These are phyloP conservation scores for Drosophila mettleri DNA, from an alignment of 2,888 invertebrate species.

Conservation along the genomic window DNA sequence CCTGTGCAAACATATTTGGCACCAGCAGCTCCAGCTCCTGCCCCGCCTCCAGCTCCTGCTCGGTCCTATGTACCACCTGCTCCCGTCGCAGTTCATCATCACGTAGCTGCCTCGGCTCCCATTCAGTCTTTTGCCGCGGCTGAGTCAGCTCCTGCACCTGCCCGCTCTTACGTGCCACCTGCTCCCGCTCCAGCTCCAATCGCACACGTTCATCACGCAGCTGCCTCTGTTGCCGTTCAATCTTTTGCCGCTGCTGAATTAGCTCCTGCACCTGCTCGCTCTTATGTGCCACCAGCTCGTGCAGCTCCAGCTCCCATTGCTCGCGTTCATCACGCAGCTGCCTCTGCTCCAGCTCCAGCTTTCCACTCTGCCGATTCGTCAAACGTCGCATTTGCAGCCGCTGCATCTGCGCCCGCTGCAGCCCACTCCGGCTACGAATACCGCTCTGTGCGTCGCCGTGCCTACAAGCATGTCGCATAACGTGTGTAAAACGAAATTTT, in stretches of 20 bases:
- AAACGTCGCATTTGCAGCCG: constrained; percentile 32
- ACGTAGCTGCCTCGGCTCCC: constrained; percentile 15
- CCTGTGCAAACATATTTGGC: constrained; percentile 61
- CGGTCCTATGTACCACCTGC: constrained; percentile 26
- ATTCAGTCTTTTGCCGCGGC: no score
- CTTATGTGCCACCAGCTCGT: constrained; percentile 40
- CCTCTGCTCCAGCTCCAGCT: constrained; percentile 20
- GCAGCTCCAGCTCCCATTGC: constrained; percentile 3
- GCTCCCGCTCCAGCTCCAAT: not conserved
- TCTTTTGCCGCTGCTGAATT: constrained; percentile 24
- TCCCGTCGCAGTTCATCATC: not conserved
- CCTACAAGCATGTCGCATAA: constrained; percentile 69
- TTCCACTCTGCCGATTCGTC: constrained; percentile 11
- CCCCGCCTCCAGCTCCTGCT: constrained; percentile 4
- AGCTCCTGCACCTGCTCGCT: constrained; percentile 32
- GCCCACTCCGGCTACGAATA: constrained; percentile 64
- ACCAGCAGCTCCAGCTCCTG: no score
- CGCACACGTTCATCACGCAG: not conserved
- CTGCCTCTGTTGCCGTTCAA: constrained; percentile 11
- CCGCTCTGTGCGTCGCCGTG: constrained; percentile 70
- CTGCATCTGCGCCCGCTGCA: constrained; percentile 46
- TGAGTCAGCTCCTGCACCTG: constrained; percentile 12
- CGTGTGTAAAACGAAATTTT: not conserved
- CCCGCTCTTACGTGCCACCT: constrained; percentile 24
- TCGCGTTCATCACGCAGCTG: constrained; percentile 2